Evolutionary conservation across 1,140 invertebrate genomes (phyloP).

Genomic region (Cherax destructor): DNA sequence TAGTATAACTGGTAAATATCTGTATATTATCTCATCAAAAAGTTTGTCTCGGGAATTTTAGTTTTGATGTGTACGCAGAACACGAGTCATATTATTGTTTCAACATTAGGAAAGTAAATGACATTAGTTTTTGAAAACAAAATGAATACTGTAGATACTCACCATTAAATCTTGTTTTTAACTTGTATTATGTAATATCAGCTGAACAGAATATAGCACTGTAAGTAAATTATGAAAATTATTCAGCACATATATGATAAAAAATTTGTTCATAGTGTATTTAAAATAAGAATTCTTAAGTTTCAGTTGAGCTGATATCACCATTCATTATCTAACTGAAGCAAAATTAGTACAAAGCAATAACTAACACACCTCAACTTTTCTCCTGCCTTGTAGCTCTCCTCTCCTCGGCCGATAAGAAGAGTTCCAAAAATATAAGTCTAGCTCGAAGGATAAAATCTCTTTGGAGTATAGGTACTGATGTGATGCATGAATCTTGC

Average conservation of each 20-base stretch:
- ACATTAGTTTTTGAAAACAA: not conserved
- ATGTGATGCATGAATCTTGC: slow-evolving; percentile 44
- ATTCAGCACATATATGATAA: too few species aligned
- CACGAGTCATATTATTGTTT: too few species aligned
- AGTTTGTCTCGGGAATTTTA: too few species aligned
- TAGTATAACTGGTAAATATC: too few species aligned
- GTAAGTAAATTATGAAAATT: too few species aligned
- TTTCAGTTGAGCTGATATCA: not conserved
- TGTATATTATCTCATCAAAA: too few species aligned
- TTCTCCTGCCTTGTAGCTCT: slow-evolving; percentile 44
- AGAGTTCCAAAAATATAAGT: slow-evolving; percentile 66
- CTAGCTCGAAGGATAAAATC: slow-evolving; percentile 63
- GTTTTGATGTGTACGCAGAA: too few species aligned
- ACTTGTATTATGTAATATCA: slow-evolving; percentile 2
- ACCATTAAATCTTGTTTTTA: not conserved
- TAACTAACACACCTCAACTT: slow-evolving; percentile 21
- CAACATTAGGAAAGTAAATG: not conserved
- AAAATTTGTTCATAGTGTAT: too few species aligned
- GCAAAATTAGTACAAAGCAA: not conserved
- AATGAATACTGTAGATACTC: not conserved
- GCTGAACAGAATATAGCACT: not conserved
- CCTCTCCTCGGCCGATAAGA: slow-evolving; percentile 57
- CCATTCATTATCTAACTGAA: not conserved
- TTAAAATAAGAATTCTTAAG: not conserved
- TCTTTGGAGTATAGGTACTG: slow-evolving; percentile 65